phyloP scores from a whole-genome alignment of 2,797 vertebrate species.

The Rhinella marina region DNA sequence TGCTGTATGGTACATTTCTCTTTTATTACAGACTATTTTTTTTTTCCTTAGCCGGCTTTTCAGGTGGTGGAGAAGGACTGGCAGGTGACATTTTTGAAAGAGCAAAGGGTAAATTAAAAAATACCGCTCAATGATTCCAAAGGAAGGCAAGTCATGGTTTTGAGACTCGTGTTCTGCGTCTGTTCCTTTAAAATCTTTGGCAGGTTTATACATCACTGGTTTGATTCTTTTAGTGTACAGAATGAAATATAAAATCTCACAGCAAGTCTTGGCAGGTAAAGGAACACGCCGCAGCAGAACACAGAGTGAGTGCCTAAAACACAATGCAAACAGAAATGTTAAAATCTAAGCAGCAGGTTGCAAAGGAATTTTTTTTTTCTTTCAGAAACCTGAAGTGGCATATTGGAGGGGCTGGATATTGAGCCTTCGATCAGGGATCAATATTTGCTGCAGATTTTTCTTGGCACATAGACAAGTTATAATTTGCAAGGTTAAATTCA shows the following conservation, averaged over 20 bases:
- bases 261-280: constrained; percentile 61
- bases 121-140: neutral
- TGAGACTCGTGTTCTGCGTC: neutral
- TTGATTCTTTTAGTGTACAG: constrained; percentile 52
- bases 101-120: neutral
- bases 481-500: neutral
- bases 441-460: constrained; percentile 43
- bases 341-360: constrained; percentile 47
- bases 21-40: neutral
- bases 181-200: constrained; percentile 46
- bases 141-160: neutral
- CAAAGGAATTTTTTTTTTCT: constrained; percentile 17
- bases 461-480: constrained; percentile 10
- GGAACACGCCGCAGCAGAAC: constrained; percentile 47
- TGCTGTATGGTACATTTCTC: neutral
- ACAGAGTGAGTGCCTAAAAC: constrained; percentile 24
- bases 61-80: neutral
- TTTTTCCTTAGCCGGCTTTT: neutral
- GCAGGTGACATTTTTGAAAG: neutral
- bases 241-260: constrained; percentile 55
- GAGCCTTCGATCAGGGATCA: constrained; percentile 38
- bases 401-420: constrained; percentile 29
- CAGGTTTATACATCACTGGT: constrained; percentile 39
- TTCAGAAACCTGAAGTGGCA: constrained; percentile 39
- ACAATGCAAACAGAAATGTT: constrained; percentile 50